A percentile compares a stretch with the other conserved stretches of the same genome.
These are phyloP conservation scores for Perca fluviatilis DNA, from an alignment of 2,113 vertebrate species.

Conservation along the genomic window DNA sequence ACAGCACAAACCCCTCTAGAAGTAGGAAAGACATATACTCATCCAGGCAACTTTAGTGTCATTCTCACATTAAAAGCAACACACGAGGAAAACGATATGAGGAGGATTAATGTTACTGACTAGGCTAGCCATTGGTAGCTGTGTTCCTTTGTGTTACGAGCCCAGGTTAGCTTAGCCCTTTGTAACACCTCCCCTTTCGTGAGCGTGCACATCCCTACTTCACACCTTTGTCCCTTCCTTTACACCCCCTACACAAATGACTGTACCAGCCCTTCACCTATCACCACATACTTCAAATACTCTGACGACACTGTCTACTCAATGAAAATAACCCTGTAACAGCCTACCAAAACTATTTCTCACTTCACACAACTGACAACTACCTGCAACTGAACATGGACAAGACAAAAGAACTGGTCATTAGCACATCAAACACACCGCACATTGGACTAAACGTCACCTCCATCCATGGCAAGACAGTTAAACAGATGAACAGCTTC, in stretches of 20 bases:
- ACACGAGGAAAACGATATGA: too few species aligned
- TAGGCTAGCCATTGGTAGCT: too few species aligned
- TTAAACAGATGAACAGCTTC: too few species aligned
- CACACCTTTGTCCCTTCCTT: background rate
- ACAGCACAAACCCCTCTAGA: too few species aligned
- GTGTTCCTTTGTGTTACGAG: too few species aligned
- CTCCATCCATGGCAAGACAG: background rate
- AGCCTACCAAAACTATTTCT: background rate
- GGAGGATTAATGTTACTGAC: too few species aligned
- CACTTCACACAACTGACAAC: background rate
- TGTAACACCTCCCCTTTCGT: too few species aligned
- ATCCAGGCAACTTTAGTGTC: too few species aligned
- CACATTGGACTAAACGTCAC: background rate
- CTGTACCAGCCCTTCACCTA: background rate
- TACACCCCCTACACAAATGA: background rate
- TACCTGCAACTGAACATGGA: background rate
- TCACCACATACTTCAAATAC: background rate
- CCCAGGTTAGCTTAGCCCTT: too few species aligned
- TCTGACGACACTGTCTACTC: background rate
- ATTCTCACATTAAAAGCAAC: too few species aligned
- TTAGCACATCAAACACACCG: background rate
- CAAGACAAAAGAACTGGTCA: background rate
- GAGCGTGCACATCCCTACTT: too few species aligned
- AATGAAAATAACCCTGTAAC: background rate
- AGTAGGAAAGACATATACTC: too few species aligned